These are phyloP conservation scores for Cantharis flavilabris DNA, from an alignment of 2,888 invertebrate genomes.

Conservation along the genomic window DNA sequence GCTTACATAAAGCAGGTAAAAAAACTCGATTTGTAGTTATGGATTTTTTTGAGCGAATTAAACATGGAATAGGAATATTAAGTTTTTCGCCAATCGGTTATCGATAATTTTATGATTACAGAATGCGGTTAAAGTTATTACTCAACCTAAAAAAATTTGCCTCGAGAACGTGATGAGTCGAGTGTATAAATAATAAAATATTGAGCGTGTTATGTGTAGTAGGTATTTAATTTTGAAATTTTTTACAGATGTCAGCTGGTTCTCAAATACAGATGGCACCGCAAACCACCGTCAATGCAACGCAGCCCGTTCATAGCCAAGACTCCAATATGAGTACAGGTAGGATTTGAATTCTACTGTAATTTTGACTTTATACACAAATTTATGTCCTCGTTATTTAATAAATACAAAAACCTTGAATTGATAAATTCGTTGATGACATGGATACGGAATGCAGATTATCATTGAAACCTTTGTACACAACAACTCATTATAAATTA, in stretches of 20 bases:
- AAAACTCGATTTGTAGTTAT: background rate
- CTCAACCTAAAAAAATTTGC: conserved; percentile 44
- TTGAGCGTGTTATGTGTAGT: background rate
- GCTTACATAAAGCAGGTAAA: conserved; percentile 4
- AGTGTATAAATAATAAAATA: background rate
- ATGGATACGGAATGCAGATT: background rate
- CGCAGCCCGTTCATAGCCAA: conserved; percentile 87
- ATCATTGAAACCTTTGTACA: background rate
- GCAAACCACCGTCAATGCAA: conserved; percentile 85
- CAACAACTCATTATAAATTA: background rate
- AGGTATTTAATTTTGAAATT: conserved; percentile 45
- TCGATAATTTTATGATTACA: conserved; percentile 39
- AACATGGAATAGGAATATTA: background rate
- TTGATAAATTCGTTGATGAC: background rate
- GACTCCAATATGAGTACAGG: conserved; percentile 98
- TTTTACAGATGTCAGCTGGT: conserved; percentile 92
- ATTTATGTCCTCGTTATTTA: background rate
- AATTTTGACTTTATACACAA: background rate
- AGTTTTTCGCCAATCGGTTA: conserved; percentile 31
- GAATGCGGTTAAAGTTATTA: conserved; percentile 40
- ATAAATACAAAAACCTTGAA: background rate
- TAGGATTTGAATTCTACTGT: conserved; percentile 55
- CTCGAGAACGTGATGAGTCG: background rate
- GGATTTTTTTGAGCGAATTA: background rate
- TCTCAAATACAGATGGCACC: conserved; percentile 98